Evolutionary conservation across 2,888 invertebrate species (phyloP), one percentile per base, ranked within the genome.

Genomic region (Acheta domesticus): DNA sequence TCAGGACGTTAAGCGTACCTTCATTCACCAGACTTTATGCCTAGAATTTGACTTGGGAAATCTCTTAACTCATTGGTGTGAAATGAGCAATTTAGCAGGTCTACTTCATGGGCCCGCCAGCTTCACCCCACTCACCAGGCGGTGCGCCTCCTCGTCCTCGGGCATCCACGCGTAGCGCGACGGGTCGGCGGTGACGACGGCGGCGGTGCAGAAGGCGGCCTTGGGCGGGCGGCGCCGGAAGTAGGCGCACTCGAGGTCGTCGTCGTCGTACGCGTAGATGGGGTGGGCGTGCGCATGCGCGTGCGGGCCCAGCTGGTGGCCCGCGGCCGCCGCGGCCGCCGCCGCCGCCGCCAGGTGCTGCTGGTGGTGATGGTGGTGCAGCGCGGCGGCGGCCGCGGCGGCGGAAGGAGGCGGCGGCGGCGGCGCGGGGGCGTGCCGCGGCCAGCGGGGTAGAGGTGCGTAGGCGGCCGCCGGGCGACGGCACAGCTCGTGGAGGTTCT

Each of bases 401-500:
- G 81, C 91, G 16, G n/a, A 19, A 14, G 62, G 16, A 73, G 74
- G 81, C 48, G 77, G 79, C 48, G 76, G 74, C 20, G 82, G 77
- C 74, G 80, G 79, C 50, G 80, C 77, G 73, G 77, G 73, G 78
- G 62, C 48, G 79, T 84, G 83, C 48, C 93, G 91, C 84, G 92
- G 92, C 89, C 92, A 92, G 85, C 94, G 90, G 83, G 94, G 93
- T 86, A 94, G 93, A 82, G 94, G 94, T 79, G 94, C 94, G 87
- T 93, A 93, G 85, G 94, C 94, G 84, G 92, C 91, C 19, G 86
- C 85, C 16, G 83, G 83, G n/a, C 84, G 83, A 79, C 87, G 85
- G 81, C 87, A 87, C 73, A 89, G 83, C 82, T 89, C 89, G 86
- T 91, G 91, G 85, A 96, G 90, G 86, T 96, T 96, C 88, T 96